Base-by-base conservation (phyloP, 2,113 vertebrate genomes). In the Phainopepla nitens region DNA sequence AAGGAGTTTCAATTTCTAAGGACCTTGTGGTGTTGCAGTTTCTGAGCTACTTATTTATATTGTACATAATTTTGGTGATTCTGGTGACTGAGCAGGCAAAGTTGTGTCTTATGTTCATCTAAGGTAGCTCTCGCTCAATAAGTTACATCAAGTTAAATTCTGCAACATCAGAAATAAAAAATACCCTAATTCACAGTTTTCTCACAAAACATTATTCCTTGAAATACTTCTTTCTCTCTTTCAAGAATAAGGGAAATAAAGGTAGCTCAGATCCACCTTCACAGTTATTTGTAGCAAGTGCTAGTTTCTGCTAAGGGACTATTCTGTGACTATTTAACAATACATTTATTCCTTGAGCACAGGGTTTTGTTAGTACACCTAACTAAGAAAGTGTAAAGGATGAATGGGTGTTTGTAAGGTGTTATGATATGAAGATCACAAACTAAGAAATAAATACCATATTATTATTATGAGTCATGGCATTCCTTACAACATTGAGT, bases 41-140 rank as follows among this genome's bases (percentile, higher is more conserved):
- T n/a, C 10, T 66, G 22, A 82, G 6, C 2, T 61, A 57, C 6
- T 21, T 1, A 41, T 70, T 61, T 66, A 13, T 41, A 10, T 8
- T 61, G 2, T 23, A 17, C 2, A 16, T 24, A 15, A 53, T 36
- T 28, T 33, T 19, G 23, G 6, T 44, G 15, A 1, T 51, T 77
- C 42, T 66, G 9, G 10, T 3, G 8, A 45, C 22, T 31, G 42
- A 13, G 2, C 4, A 77, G 23, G 6, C 14, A 49, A 66, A 82
- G 3, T 5, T 57, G 4, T 39, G 18, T 56, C 33, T 17, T 61
- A 8, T 13, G 6, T 24, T n/a, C 13, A 36, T 17, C 7, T n/a
- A 25, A 58, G 17, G 13, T 17, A 42, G 4, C 0, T 35, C 21
- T 75, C 49, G 75, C 17, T 51, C 0, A 1, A 3, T 35, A 23